These are phyloP conservation scores for Timema podura DNA, from an alignment of 2,888 invertebrate species.

Conservation along the genomic window DNA sequence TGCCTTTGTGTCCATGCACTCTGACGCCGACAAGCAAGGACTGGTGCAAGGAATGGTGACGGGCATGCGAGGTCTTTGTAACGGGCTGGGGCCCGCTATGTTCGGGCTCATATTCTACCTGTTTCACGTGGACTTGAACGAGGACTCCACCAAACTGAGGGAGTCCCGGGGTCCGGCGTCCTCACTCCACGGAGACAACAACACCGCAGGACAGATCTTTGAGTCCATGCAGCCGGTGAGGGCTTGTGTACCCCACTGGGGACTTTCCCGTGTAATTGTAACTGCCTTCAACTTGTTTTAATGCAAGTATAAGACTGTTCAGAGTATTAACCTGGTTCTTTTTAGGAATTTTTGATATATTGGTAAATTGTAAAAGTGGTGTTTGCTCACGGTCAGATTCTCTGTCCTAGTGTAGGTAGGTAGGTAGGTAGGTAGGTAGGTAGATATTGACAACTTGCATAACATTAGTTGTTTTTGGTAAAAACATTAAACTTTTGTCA, in stretches of 20 bases:
- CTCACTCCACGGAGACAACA: constrained; percentile 40
- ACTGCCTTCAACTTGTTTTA: no score
- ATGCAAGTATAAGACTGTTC: no score
- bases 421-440: no score
- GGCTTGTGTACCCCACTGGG: background rate
- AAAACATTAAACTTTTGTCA: no score
- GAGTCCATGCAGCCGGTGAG: constrained; percentile 30
- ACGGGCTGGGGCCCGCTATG: constrained; percentile 97
- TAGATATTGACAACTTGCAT: no score
- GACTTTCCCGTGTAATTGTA: no score
- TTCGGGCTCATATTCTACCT: constrained; percentile 98
- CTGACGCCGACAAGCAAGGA: constrained; percentile 93
- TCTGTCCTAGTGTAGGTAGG: no score
- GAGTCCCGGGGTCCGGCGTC: constrained; percentile 29
- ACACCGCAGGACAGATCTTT: constrained; percentile 24
- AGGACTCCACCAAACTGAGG: constrained; percentile 47
- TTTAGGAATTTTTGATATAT: no score
- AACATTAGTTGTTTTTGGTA: no score
- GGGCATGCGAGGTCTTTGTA: constrained; percentile 96
- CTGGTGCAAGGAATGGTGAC: constrained; percentile 97
- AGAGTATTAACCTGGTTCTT: no score
- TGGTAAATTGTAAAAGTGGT: no score
- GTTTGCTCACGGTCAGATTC: no score
- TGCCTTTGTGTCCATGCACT: constrained; percentile 96
- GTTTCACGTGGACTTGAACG: constrained; percentile 96